Evolutionary conservation across 2,113 vertebrate species (phyloP).

Genomic region (Hippocampus comes): DNA sequence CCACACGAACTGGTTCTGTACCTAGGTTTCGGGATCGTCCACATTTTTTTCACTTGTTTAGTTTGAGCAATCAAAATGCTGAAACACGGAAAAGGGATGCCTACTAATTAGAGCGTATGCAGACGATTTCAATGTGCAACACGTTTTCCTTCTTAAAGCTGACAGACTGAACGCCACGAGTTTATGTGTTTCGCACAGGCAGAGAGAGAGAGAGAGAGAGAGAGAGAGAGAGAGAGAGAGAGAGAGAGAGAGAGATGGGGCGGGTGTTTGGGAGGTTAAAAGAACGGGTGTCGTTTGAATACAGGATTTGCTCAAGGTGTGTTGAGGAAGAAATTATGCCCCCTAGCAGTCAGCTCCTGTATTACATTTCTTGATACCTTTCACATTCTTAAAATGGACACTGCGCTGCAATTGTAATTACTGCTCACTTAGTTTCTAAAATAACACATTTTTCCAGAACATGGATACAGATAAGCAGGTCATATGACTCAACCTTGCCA

Average conservation of each 20-base stretch:
- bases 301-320: background rate
- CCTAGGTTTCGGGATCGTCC: constrained; percentile 72
- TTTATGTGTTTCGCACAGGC: background rate
- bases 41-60: constrained; percentile 56
- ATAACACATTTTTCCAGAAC: background rate
- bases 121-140: background rate
- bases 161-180: background rate
- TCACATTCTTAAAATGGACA: background rate
- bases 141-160: background rate
- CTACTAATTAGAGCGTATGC: constrained; percentile 1
- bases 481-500: no score
- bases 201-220: no score
- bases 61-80: background rate
- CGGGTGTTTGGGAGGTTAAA: background rate
- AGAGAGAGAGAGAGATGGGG: background rate
- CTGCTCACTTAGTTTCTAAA: background rate
- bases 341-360: background rate
- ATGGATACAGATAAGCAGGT: background rate
- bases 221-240: background rate
- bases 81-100: background rate
- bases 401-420: background rate
- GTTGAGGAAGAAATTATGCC: background rate
- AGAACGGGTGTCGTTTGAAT: background rate
- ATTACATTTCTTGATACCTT: background rate
- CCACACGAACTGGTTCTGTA: constrained; percentile 66